phyloP scores from a whole-genome alignment of 1,140 invertebrate genomes.

The Pogonomyrmex barbatus region DNA sequence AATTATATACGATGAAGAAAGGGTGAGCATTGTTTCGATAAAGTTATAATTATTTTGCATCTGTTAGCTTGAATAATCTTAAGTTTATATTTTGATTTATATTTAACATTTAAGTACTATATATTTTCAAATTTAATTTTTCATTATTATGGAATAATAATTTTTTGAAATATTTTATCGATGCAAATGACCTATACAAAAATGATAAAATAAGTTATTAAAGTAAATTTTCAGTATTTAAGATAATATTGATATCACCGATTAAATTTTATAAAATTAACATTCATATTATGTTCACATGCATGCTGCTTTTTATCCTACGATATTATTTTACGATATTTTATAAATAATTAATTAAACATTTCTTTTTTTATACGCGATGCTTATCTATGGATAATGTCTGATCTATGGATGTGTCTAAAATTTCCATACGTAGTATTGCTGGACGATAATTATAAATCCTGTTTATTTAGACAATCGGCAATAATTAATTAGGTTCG shows the following conservation, averaged over 20 bases:
- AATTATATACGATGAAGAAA: neutral
- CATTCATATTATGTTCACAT: slow-evolving; percentile 2
- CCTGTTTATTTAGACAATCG: slow-evolving; percentile 45
- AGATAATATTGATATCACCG: neutral
- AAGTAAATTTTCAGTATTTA: neutral
- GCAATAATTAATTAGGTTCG: slow-evolving; percentile 55
- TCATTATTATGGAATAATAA: neutral
- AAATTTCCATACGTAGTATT: slow-evolving; percentile 40
- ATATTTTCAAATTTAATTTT: slow-evolving; percentile 31
- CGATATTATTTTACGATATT: neutral
- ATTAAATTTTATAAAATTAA: slow-evolving; percentile 26
- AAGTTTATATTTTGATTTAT: neutral
- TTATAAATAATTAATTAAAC: slow-evolving; percentile 18
- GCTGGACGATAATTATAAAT: slow-evolving; percentile 38
- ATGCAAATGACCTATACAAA: neutral
- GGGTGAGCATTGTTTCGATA: neutral
- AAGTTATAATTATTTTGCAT: neutral
- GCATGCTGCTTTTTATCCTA: neutral
- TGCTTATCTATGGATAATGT: neutral
- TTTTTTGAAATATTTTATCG: neutral
- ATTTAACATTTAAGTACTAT: neutral
- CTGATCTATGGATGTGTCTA: too few relatives aligned
- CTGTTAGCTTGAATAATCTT: too few relatives aligned
- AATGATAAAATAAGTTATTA: slow-evolving; percentile 17
- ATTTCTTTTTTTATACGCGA: neutral